Evolutionary conservation across 1,140 invertebrate species (phyloP).

Genomic region (Tenebrio molitor): DNA sequence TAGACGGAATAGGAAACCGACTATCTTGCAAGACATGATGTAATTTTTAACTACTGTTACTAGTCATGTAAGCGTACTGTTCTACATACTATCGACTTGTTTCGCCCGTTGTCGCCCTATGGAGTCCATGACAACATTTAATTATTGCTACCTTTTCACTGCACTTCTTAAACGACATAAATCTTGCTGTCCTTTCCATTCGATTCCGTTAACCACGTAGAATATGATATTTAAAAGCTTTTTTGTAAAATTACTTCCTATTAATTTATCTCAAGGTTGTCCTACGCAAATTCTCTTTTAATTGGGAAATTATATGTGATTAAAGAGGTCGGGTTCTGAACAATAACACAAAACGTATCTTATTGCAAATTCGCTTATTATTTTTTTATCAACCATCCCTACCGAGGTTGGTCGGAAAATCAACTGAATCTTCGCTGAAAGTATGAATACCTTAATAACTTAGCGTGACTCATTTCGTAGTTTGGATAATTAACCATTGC

Average conservation of each 20-base stretch:
- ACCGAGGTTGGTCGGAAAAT: too few species aligned
- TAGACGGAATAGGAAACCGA: neutral
- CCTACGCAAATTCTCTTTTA: neutral
- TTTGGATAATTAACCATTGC: slow-evolving; percentile 28
- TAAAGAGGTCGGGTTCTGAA: neutral
- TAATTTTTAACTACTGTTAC: neutral
- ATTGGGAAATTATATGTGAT: neutral
- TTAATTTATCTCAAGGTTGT: neutral
- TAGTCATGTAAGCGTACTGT: neutral
- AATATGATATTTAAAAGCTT: too few species aligned
- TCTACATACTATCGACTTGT: neutral
- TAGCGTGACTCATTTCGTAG: slow-evolving; percentile 15
- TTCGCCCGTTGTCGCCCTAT: neutral
- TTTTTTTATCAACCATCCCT: neutral
- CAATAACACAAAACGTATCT: neutral
- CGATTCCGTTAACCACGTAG: too few species aligned
- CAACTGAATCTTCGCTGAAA: slow-evolving; percentile 1
- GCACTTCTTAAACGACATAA: neutral
- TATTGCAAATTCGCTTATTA: neutral
- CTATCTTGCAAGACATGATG: neutral
- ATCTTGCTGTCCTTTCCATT: too few species aligned
- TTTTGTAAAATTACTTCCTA: neutral
- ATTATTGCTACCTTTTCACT: neutral
- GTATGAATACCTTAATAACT: neutral
- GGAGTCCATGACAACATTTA: neutral